These are phyloP conservation scores for Gymnodraco acuticeps DNA, from an alignment of 2,797 vertebrate species.

Conservation along the genomic window DNA sequence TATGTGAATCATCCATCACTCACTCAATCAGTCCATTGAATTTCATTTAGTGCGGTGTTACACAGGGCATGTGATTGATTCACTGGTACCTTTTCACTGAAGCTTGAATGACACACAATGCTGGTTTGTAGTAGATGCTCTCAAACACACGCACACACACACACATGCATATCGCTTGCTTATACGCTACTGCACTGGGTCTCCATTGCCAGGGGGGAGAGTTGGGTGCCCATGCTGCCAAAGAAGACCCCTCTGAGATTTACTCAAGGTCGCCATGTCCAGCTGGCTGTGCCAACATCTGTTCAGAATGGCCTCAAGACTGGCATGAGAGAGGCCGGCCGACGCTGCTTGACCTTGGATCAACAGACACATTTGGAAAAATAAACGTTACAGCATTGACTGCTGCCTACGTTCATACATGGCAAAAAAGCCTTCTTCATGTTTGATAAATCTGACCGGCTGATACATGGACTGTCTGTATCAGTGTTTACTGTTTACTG, in stretches of 20 bases:
- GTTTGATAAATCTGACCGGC: not conserved
- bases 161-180: constrained; percentile 43
- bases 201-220: constrained; percentile 74
- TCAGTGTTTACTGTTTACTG: not conserved
- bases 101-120: constrained; percentile 85
- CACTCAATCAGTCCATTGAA: constrained; percentile 86
- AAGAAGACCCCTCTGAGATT: constrained; percentile 79
- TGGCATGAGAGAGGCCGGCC: constrained; percentile 73
- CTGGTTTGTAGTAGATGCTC: constrained; percentile 65
- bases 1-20: constrained; percentile 84
- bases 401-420: not conserved
- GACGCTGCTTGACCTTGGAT: constrained; percentile 78
- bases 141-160: constrained; percentile 19
- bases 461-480: not conserved
- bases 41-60: constrained; percentile 86
- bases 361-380: constrained; percentile 45
- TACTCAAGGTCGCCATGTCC: constrained; percentile 81
- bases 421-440: not conserved
- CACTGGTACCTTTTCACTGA: constrained; percentile 83
- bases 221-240: constrained; percentile 77
- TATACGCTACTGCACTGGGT: constrained; percentile 67
- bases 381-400: constrained; percentile 19
- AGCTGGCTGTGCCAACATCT: constrained; percentile 84
- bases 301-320: constrained; percentile 82
- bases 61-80: constrained; percentile 85